These are phyloP conservation scores for Tenthredo distinguenda DNA, from an alignment of 2,888 invertebrate genomes.

Conservation along the genomic window DNA sequence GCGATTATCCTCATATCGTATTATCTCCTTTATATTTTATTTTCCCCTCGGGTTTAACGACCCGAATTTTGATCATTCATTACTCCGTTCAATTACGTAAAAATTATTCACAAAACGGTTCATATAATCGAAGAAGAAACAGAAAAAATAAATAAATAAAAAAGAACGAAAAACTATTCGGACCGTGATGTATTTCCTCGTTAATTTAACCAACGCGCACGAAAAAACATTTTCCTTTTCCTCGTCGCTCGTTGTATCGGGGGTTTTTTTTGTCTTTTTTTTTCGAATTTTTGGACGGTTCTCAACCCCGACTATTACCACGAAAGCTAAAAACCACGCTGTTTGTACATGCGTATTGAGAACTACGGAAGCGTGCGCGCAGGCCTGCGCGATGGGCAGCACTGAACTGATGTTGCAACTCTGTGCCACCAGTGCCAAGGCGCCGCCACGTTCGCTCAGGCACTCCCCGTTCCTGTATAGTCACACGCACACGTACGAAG, in stretches of 20 bases:
- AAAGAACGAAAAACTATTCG: no score
- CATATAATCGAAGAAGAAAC: no score
- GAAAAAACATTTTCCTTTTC: neutral
- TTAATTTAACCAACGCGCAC: no score
- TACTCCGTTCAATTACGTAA: no score
- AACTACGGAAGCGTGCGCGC: conserved; percentile 67
- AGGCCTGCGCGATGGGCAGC: conserved; percentile 77
- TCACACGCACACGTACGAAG: neutral
- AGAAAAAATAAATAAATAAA: no score
- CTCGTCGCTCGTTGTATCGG: neutral
- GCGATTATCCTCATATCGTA: neutral
- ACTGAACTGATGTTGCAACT: conserved; percentile 66
- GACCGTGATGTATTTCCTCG: no score
- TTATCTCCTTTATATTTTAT: neutral
- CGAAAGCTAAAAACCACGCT: conserved; percentile 52
- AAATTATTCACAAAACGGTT: no score
- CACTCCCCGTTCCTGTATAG: conserved; percentile 36
- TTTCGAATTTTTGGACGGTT: conserved; percentile 38
- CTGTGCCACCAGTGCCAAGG: conserved; percentile 63
- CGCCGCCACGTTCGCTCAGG: conserved; percentile 61
- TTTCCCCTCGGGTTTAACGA: no score
- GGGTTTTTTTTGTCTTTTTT: neutral
- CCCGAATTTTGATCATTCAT: no score
- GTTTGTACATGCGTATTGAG: conserved; percentile 67
- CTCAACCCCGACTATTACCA: conserved; percentile 23